phyloP scores from a whole-genome alignment of 2,113 vertebrate genomes.

The Edolisoma coerulescens region DNA sequence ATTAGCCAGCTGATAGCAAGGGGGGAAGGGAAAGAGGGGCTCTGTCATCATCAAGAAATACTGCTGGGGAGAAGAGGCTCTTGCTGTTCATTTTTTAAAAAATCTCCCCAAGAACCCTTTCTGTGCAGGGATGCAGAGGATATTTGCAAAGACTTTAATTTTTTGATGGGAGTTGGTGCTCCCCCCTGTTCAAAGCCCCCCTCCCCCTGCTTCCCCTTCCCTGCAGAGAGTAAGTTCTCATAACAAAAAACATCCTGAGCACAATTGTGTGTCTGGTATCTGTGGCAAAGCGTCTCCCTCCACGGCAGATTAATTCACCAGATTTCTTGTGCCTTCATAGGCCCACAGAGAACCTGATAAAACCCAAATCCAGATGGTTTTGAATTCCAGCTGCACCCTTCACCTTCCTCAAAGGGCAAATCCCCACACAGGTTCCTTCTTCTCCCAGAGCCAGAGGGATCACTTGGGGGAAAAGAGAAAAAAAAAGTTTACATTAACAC shows the following conservation, averaged over 20 bases:
- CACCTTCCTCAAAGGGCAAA: background rate
- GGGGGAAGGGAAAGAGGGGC: slow-evolving; percentile 65
- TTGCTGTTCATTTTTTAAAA: background rate
- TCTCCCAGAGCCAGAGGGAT: background rate
- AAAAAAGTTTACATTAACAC: background rate
- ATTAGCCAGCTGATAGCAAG: slow-evolving; percentile 82
- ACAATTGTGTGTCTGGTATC: background rate
- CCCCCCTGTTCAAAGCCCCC: rapidly evolving
- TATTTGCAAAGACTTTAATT: background rate
- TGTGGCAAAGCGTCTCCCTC: background rate
- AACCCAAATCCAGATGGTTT: background rate
- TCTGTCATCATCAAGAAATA: slow-evolving; percentile 51
- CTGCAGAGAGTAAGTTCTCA: background rate
- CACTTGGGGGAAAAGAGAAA: background rate
- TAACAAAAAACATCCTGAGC: slow-evolving; percentile 41
- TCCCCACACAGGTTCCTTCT: background rate
- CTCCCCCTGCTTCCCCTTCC: background rate
- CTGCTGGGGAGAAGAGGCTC: slow-evolving; percentile 14
- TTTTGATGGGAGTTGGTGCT: background rate
- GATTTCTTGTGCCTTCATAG: background rate
- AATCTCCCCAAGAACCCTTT: background rate
- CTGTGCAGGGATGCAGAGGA: background rate
- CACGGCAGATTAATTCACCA: background rate
- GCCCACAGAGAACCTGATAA: background rate
- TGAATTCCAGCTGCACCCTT: background rate